Evolutionary conservation across 2,888 invertebrate species (phyloP).

Genomic region (Lepas anatifera): DNA sequence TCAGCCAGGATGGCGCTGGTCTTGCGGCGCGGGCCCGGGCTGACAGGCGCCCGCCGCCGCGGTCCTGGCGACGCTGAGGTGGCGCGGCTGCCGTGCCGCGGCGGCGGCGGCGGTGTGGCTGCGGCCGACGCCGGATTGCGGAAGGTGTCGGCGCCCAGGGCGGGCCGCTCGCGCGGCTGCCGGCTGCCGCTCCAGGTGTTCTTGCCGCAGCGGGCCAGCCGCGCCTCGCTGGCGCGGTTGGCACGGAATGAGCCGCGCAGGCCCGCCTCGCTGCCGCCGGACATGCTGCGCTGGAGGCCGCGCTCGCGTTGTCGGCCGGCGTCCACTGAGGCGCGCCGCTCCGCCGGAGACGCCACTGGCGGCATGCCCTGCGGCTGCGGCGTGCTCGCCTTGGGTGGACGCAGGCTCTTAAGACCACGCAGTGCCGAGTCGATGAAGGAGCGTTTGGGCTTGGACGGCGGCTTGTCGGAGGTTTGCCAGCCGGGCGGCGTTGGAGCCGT

Average conservation of each 20-base stretch:
- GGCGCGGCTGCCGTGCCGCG: slow-evolving; percentile 30
- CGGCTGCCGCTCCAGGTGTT: slow-evolving; percentile 58
- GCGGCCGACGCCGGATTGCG: no score
- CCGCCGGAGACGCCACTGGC: neutral
- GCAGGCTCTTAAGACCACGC: neutral
- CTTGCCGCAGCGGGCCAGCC: slow-evolving; percentile 32
- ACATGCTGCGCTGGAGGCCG: neutral
- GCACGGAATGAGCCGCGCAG: neutral
- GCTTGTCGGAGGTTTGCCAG: neutral
- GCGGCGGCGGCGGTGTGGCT: no score
- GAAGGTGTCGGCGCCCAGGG: slow-evolving; percentile 51
- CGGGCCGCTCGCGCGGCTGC: slow-evolving; percentile 36
- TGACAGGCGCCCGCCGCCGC: slow-evolving; percentile 12
- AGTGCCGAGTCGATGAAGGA: slow-evolving; percentile 5
- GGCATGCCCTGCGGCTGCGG: neutral
- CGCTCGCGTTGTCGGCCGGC: neutral
- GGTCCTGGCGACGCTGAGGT: slow-evolving; percentile 28
- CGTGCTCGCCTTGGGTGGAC: neutral
- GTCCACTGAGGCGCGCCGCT: neutral
- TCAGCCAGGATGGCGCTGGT: neutral
- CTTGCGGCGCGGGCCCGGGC: neutral
- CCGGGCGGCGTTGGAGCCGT: neutral
- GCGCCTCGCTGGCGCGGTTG: slow-evolving; percentile 12
- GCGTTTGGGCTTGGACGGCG: neutral
- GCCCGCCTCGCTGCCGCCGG: slow-evolving; percentile 4